phyloP scores from a whole-genome alignment of 2,797 vertebrate species.

The Harpagifer antarcticus region DNA sequence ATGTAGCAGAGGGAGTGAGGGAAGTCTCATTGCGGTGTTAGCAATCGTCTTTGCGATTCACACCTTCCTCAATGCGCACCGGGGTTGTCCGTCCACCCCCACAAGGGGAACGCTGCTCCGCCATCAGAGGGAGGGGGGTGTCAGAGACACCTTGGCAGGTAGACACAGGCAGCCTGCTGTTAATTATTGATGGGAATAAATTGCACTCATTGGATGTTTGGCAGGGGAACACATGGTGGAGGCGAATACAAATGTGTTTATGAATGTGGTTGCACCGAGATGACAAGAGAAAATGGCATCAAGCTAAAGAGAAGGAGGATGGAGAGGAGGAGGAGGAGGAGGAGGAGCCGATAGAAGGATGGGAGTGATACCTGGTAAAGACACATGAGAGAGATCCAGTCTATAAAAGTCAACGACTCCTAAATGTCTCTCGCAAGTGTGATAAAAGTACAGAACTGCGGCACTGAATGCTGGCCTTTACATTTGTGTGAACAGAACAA shows the following conservation, averaged over 20 bases:
- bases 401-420: constrained; percentile 78
- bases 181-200: constrained; percentile 78
- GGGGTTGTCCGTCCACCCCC: constrained; percentile 36
- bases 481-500: constrained; percentile 63
- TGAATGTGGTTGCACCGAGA: constrained; percentile 23
- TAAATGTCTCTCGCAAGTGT: constrained; percentile 77
- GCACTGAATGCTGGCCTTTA: constrained; percentile 56
- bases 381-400: constrained; percentile 75
- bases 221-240: constrained; percentile 54
- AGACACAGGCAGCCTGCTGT: constrained; percentile 60
- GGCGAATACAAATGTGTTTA: constrained; percentile 66
- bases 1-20: constrained; percentile 48
- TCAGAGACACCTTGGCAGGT: constrained; percentile 68
- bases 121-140: constrained; percentile 31
- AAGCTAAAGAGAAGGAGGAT: constrained; percentile 32
- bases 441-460: constrained; percentile 73
- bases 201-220: constrained; percentile 64
- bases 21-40: constrained; percentile 41
- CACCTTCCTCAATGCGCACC: constrained; percentile 50
- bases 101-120: constrained; percentile 24
- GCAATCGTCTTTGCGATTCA: constrained; percentile 60
- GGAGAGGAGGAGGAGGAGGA: constrained; percentile 21
- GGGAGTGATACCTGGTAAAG: constrained; percentile 68
- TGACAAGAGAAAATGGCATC: constrained; percentile 13
- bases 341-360: constrained; percentile 60